These are phyloP conservation scores for Phataginus tetradactyla DNA, from an alignment of 2,797 vertebrate species.

Conservation along the genomic window DNA sequence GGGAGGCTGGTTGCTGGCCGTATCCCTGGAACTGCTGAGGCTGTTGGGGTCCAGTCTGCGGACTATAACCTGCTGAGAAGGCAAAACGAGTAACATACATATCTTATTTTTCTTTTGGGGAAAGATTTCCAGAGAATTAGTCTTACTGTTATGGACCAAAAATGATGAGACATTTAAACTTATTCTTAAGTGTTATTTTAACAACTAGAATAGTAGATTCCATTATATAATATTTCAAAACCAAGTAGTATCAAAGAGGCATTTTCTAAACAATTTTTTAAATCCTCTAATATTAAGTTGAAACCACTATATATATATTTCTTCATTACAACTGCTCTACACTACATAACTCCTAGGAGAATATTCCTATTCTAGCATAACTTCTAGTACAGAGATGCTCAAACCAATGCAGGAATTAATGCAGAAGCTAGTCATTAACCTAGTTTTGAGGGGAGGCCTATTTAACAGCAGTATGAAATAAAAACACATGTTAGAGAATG, in stretches of 20 bases:
- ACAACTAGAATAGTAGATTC: background rate
- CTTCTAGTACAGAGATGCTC: slow-evolving; percentile 29
- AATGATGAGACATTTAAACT: slow-evolving; percentile 59
- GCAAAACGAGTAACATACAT: slow-evolving; percentile 55
- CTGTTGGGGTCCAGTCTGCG: slow-evolving; percentile 90
- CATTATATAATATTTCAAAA: slow-evolving; percentile 49
- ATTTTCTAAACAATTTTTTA: slow-evolving; percentile 28
- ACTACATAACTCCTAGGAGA: background rate
- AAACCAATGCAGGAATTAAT: slow-evolving; percentile 39
- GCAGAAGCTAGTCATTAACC: slow-evolving; percentile 41
- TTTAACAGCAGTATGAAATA: slow-evolving; percentile 50
- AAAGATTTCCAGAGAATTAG: slow-evolving; percentile 61
- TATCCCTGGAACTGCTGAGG: slow-evolving; percentile 97
- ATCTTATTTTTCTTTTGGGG: slow-evolving; percentile 37
- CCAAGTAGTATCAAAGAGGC: slow-evolving; percentile 25
- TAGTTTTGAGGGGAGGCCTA: slow-evolving; percentile 33
- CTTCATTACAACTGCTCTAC: slow-evolving; percentile 42
- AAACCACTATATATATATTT: slow-evolving; percentile 17
- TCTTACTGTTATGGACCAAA: slow-evolving; percentile 70
- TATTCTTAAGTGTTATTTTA: slow-evolving; percentile 43
- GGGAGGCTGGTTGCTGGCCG: slow-evolving; percentile 90
- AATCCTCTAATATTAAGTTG: slow-evolving; percentile 30
- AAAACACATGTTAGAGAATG: slow-evolving; percentile 28
- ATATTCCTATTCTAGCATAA: slow-evolving; percentile 47
- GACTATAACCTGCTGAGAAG: slow-evolving; percentile 92